These are phyloP conservation scores for Mus minutoides DNA, from an alignment of 2,797 vertebrate genomes.

Conservation along the genomic window DNA sequence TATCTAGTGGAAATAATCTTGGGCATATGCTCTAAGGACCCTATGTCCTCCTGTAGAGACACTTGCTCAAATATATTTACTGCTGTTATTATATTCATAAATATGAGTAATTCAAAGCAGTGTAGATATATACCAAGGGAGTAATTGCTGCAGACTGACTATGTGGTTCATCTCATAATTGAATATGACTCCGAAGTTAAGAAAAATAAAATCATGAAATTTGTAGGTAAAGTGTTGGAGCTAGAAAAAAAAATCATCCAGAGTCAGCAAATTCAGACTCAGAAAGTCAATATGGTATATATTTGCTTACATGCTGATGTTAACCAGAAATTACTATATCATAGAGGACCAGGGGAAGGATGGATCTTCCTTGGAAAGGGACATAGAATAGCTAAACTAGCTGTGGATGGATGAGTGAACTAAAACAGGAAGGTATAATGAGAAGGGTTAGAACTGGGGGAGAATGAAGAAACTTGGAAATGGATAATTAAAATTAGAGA, in stretches of 20 bases:
- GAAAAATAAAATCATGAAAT: not conserved
- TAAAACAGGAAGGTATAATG: not conserved
- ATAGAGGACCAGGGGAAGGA: not conserved
- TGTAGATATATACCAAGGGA: not conserved
- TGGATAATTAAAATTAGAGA: not conserved
- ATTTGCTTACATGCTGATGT: not conserved
- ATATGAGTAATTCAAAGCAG: not conserved
- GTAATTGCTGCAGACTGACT: not conserved
- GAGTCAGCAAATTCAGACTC: not conserved
- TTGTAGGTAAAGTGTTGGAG: not conserved
- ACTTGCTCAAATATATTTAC: not conserved
- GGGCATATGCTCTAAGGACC: not conserved
- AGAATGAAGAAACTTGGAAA: not conserved
- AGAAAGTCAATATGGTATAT: not conserved
- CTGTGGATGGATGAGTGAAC: not conserved
- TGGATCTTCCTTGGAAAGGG: not conserved
- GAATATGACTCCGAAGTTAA: not conserved
- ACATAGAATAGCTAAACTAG: not conserved
- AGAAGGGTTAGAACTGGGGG: accelerated
- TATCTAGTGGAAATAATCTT: not conserved
- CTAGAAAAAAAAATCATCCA: not conserved
- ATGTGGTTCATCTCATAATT: not conserved
- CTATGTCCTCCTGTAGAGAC: not conserved
- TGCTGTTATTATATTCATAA: not conserved
- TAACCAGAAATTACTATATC: not conserved